Base-by-base conservation (phyloP, 2,888 invertebrate genomes). In the Spisula solida region DNA sequence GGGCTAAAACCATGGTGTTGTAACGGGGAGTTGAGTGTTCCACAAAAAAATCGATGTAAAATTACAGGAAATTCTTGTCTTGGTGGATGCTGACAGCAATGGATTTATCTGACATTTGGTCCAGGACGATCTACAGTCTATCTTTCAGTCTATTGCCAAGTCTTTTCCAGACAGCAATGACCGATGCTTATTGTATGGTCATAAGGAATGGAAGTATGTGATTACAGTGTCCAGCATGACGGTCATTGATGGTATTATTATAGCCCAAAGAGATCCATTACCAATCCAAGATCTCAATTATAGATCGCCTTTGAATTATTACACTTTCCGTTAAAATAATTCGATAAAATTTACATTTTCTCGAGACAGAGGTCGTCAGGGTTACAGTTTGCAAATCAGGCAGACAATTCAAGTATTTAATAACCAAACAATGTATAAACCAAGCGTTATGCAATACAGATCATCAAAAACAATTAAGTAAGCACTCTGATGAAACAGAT, bases 271-370 rank as follows among this genome's bases (percentile, higher is more conserved):
- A n/a, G 60, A 66, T 66, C n/a, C 60, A 66, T 66, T 66, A 66
- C 25, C 60, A 66, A n/a, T n/a, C 60, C 25, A n/a, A 66, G 60
- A 66, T 66, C 4, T 25, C 60, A 66, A 66, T 51, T 66, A 66
- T 25, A 66, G 60, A 25, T 25, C 25, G 25, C 31, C 75, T 75
- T 75, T 75, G 75, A 75, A 75, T 75, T 75, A 31, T 75, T 2
- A 34, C 31, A 31, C 75, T 75, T n/a, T 75, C 16, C 29, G 14
- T 25, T 70, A n/a, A 70, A 29, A 25, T 70, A 14, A 29, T 70
- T 75, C 75, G 16, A 75, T 75, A 75, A 31, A 75, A 75, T 75
- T 75, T 75, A 31, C 75, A 75, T 75, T 75, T 75, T 75, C 75
- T 12, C 14, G 31, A 31, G 31, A 75, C 75, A 16, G 29, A 34